Evolutionary conservation across 2,797 vertebrate genomes (phyloP).

Genomic region (Delichon dasypus): DNA sequence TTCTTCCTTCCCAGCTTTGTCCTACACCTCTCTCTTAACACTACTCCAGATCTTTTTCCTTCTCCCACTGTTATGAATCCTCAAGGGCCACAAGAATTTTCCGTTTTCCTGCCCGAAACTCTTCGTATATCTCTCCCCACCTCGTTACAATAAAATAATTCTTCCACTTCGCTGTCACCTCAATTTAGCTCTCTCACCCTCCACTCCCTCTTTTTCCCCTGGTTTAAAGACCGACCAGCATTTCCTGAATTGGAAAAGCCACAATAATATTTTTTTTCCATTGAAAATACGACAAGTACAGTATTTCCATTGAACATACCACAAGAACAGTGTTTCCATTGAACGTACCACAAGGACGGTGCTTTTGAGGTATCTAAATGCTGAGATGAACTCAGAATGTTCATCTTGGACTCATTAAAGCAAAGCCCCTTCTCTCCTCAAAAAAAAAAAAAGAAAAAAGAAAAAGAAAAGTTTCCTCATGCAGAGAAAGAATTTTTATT

Average conservation of each 20-base stretch:
- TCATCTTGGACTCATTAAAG: slow-evolving; percentile 79
- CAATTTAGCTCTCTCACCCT: slow-evolving; percentile 60
- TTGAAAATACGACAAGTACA: slow-evolving; percentile 77
- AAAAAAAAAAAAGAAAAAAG: background rate
- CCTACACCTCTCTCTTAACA: slow-evolving; percentile 26
- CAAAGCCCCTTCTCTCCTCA: slow-evolving; percentile 59
- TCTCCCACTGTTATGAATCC: slow-evolving; percentile 56
- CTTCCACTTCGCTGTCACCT: slow-evolving; percentile 53
- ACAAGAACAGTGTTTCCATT: slow-evolving; percentile 79
- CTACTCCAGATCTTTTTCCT: slow-evolving; percentile 51
- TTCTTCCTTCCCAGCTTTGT: background rate
- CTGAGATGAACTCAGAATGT: slow-evolving; percentile 74
- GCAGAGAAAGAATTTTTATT: slow-evolving; percentile 76
- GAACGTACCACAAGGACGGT: slow-evolving; percentile 71
- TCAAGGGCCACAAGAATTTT: slow-evolving; percentile 65
- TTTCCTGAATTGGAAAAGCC: slow-evolving; percentile 75
- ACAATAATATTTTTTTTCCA: slow-evolving; percentile 77
- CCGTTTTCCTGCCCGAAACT: slow-evolving; percentile 51
- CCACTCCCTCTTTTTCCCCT: slow-evolving; percentile 61
- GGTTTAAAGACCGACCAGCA: slow-evolving; percentile 68
- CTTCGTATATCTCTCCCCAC: slow-evolving; percentile 58
- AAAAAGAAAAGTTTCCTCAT: slow-evolving; percentile 20
- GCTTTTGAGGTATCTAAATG: slow-evolving; percentile 77
- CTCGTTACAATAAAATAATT: slow-evolving; percentile 55
- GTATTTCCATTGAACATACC: slow-evolving; percentile 80